Evolutionary conservation across 1,140 invertebrate species (phyloP).

Genomic region (Neelides sp.): DNA sequence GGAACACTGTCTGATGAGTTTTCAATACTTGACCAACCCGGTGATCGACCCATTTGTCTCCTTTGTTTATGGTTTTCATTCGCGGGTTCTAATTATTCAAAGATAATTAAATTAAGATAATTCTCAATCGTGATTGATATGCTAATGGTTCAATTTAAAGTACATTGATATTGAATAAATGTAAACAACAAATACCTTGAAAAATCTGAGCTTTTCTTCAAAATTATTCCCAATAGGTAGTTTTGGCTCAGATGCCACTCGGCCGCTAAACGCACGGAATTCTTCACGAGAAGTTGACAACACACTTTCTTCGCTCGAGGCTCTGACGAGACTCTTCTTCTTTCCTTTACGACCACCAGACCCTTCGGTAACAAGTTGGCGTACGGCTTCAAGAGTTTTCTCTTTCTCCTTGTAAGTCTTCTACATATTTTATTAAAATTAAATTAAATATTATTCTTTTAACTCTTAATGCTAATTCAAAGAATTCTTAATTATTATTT

Average conservation of each 20-base stretch:
- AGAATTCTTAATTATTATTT: background rate
- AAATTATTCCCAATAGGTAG: background rate
- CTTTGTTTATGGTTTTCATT: conserved; percentile 47
- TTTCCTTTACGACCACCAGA: background rate
- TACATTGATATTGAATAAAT: conserved; percentile 31
- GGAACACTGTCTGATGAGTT: conserved; percentile 65
- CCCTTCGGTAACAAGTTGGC: conserved; percentile 12
- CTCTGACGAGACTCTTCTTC: background rate
- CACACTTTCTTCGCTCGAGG: background rate
- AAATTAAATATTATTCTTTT: background rate
- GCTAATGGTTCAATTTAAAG: conserved; percentile 24
- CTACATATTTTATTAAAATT: background rate
- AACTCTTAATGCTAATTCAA: background rate
- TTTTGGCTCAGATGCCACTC: background rate
- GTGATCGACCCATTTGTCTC: conserved; percentile 80
- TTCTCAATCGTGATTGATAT: background rate
- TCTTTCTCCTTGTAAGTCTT: conserved; percentile 25
- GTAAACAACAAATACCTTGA: conserved; percentile 3
- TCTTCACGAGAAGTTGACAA: background rate
- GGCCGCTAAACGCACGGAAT: background rate
- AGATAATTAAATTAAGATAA: background rate
- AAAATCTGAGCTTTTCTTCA: conserved; percentile 22
- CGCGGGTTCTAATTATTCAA: background rate
- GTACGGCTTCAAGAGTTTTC: conserved; percentile 20
- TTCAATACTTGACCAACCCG: conserved; percentile 53